Percentiles rank a stretch among this genome's conserved stretches.
Evolutionary conservation across 2,888 invertebrate species (phyloP).

Genomic region (Pemphredon lugubris): DNA sequence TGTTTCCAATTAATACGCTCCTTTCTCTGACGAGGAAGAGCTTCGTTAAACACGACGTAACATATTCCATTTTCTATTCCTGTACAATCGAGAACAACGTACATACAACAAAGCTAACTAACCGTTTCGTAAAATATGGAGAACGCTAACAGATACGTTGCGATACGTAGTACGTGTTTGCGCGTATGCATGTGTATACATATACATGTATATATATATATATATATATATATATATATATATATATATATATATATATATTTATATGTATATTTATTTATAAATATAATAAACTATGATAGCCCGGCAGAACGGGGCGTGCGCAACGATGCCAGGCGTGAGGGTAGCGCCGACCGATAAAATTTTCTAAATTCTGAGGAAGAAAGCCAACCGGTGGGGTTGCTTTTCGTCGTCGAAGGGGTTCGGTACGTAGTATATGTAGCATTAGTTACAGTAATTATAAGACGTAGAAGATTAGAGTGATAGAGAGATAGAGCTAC

Average conservation of each 20-base stretch:
- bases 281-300: constrained; percentile 9
- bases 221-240: constrained; percentile 4
- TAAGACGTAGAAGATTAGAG: constrained; percentile 64
- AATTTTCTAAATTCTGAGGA: constrained; percentile 6
- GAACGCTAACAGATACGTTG: constrained; percentile 40
- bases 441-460: constrained; percentile 51
- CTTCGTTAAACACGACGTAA: neutral
- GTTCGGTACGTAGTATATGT: constrained; percentile 24
- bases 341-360: constrained; percentile 24
- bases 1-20: constrained; percentile 12
- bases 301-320: constrained; percentile 18
- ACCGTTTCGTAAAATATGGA: constrained; percentile 50
- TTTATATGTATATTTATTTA: constrained; percentile 9
- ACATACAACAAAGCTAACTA: constrained; percentile 30
- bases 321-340: constrained; percentile 22
- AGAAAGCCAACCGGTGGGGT: neutral
- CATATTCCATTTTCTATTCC: neutral
- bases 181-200: neutral
- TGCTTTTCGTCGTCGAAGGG: constrained; percentile 11
- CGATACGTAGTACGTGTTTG: constrained; percentile 21
- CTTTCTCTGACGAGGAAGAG: neutral
- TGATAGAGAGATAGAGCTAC: constrained; percentile 73
- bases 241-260: constrained; percentile 6
- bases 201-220: constrained; percentile 6
- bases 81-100: constrained; percentile 27